A percentile compares a stretch with the other conserved stretches of the same genome.
These are phyloP conservation scores for Psilopogon haemacephalus DNA, from an alignment of 2,113 vertebrate genomes.

Conservation along the genomic window DNA sequence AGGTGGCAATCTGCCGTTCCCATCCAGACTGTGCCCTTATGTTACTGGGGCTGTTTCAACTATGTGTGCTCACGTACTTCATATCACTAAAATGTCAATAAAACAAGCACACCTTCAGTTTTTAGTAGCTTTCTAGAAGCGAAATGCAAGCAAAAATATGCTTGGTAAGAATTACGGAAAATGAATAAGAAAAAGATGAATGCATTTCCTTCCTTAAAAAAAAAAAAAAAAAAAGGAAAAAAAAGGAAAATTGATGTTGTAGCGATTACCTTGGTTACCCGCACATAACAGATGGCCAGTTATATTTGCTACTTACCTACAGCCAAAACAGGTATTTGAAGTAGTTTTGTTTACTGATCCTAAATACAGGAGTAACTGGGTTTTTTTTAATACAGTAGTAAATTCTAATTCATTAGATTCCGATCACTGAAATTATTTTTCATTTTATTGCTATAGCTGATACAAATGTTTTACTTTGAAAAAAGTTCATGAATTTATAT, in stretches of 20 bases:
- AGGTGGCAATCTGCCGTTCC: not conserved
- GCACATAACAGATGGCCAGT: slow-evolving; percentile 44
- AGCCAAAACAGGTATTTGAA: slow-evolving; percentile 22
- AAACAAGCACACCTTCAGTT: not conserved
- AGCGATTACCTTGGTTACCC: slow-evolving; percentile 21
- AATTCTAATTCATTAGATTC: slow-evolving; percentile 65
- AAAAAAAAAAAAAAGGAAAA: not conserved
- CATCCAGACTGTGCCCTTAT: not conserved
- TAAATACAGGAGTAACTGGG: not conserved
- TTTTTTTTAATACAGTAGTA: slow-evolving; percentile 37
- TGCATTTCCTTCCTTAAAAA: not conserved
- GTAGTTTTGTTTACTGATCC: slow-evolving; percentile 22
- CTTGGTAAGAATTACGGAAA: not conserved
- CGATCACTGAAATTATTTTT: slow-evolving; percentile 55
- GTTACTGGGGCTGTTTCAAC: not conserved
- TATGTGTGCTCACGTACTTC: fast-evolving
- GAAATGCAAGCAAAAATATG: not conserved
- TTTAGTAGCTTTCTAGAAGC: not conserved
- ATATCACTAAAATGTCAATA: not conserved
- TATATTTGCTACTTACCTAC: not conserved
- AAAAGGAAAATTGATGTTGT: not conserved
- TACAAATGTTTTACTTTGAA: slow-evolving; percentile 40
- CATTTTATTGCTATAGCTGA: slow-evolving; percentile 34
- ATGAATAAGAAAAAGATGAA: slow-evolving; percentile 45
- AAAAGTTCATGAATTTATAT: slow-evolving; percentile 60